These are phyloP conservation scores for Ceratosolen solmsi DNA, from an alignment of 1,140 invertebrate genomes.

Conservation along the genomic window DNA sequence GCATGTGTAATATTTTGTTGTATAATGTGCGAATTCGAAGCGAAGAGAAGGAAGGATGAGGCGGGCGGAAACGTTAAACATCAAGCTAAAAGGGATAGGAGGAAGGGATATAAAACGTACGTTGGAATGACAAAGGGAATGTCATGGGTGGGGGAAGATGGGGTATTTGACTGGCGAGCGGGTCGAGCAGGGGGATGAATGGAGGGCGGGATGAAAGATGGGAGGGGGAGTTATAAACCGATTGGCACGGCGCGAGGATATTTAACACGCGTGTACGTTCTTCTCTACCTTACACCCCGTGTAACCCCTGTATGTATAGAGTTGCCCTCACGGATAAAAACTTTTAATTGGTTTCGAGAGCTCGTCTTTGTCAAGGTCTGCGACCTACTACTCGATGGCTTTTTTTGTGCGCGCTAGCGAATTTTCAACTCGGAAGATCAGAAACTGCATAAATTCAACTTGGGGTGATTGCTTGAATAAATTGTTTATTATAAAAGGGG, in stretches of 20 bases:
- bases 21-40: neutral
- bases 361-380: neutral
- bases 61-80: neutral
- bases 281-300: neutral
- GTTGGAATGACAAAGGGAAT: slow-evolving; percentile 9
- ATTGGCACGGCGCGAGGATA: neutral
- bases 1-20: no score
- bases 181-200: neutral
- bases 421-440: neutral
- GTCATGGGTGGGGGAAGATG: neutral
- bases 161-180: neutral
- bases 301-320: neutral
- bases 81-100: neutral
- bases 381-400: neutral
- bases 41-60: neutral
- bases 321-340: neutral
- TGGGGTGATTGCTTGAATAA: neutral
- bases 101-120: neutral
- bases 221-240: slow-evolving; percentile 18
- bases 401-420: neutral
- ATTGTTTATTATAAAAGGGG: neutral
- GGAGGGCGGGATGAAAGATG: neutral
- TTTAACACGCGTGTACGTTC: neutral
- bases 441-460: neutral
- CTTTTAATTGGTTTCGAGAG: slow-evolving; percentile 32